These are phyloP conservation scores for Hypotaenidia philippensis DNA, from an alignment of 2,797 vertebrate genomes.

Conservation along the genomic window DNA sequence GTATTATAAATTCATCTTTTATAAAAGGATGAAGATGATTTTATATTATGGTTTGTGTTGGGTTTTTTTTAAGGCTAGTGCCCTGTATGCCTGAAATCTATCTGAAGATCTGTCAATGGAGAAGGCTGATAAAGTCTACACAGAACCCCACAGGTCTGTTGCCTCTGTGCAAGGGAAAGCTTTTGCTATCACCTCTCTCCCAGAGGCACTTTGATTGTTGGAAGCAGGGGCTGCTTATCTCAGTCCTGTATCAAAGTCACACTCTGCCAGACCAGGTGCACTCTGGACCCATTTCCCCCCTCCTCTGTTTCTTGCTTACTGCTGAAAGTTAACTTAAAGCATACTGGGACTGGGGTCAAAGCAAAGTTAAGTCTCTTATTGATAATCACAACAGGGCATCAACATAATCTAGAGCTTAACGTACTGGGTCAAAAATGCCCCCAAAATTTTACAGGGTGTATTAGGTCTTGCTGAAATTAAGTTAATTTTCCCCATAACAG, in stretches of 20 bases:
- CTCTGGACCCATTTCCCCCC: background rate
- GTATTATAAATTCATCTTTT: background rate
- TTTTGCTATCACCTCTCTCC: background rate
- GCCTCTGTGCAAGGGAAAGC: background rate
- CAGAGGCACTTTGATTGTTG: background rate
- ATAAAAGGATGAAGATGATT: background rate
- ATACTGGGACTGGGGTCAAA: background rate
- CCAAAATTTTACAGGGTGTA: background rate
- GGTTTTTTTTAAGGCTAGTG: background rate
- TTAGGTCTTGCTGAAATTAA: background rate
- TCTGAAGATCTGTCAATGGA: background rate
- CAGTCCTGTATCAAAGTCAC: background rate
- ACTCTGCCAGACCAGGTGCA: fast-evolving
- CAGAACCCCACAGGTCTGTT: background rate
- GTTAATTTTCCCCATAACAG: background rate
- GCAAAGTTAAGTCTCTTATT: background rate
- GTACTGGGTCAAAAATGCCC: background rate
- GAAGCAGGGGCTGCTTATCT: background rate
- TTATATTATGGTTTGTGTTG: background rate
- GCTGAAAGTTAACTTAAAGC: background rate
- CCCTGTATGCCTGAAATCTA: background rate
- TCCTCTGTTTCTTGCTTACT: background rate
- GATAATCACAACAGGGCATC: background rate
- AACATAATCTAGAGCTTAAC: background rate
- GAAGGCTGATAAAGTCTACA: background rate